These are phyloP conservation scores for Automeris io DNA, from an alignment of 2,888 invertebrate genomes.

Conservation along the genomic window DNA sequence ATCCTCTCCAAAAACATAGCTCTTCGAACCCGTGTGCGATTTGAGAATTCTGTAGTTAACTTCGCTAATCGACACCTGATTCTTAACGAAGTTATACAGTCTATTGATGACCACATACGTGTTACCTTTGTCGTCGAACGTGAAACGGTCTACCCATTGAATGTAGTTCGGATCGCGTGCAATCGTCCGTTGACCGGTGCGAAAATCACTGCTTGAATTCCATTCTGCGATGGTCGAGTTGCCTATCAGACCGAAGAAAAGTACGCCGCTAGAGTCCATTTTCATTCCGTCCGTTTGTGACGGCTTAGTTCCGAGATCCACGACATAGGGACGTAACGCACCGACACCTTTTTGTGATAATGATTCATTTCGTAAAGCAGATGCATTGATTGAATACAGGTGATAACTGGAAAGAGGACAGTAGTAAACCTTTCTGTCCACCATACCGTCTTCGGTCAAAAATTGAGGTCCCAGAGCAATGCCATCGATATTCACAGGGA, in stretches of 20 bases:
- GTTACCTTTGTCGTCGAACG: constrained; percentile 80
- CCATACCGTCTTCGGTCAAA: constrained; percentile 38
- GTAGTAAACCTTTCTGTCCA: constrained; percentile 79
- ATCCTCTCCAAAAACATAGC: constrained; percentile 78
- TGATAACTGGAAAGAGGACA: constrained; percentile 82
- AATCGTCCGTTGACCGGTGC: constrained; percentile 79
- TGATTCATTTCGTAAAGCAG: constrained; percentile 75
- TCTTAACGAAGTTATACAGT: constrained; percentile 80
- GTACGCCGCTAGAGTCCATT: constrained; percentile 81
- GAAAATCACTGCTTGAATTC: constrained; percentile 79
- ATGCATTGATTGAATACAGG: constrained; percentile 80
- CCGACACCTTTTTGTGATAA: constrained; percentile 45
- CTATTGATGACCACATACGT: constrained; percentile 82
- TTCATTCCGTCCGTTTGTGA: constrained; percentile 86
- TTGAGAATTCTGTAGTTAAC: constrained; percentile 82
- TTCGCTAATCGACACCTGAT: constrained; percentile 74
- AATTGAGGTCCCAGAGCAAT: constrained; percentile 82
- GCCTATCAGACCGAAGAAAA: constrained; percentile 83
- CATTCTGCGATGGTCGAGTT: constrained; percentile 83
- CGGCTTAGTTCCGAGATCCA: constrained; percentile 78
- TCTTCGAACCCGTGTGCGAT: constrained; percentile 77
- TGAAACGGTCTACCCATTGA: constrained; percentile 85
- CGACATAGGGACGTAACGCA: constrained; percentile 65
- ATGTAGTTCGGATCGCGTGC: constrained; percentile 81
- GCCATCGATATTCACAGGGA: constrained; percentile 81